Evolutionary conservation across 2,797 vertebrate species (phyloP), one percentile per base, ranked within the genome.

Genomic region (Lateolabrax maculatus): DNA sequence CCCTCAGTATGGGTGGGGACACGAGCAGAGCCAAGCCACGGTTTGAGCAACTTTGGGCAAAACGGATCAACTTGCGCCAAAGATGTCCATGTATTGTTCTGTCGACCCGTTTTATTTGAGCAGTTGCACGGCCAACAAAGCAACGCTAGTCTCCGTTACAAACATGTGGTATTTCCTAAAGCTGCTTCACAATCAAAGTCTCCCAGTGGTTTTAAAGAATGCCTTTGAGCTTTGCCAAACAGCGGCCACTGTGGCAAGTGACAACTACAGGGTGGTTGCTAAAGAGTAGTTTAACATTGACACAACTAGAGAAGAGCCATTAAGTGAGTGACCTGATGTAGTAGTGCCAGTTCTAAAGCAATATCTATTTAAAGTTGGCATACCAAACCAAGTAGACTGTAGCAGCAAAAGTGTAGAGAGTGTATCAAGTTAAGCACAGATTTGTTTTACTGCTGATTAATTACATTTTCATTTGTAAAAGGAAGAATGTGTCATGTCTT

Each of bases 161-260:
- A 34, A 63, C n/a, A 52, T 3, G 43, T 1, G 9, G 4, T 2
- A 3, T 61, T 71, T 57, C 31, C 39, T 61, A 34, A 37, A 69
- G 29, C 39, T n/a, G 34, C 27, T 58, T 61, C 29, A 55, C 29
- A 56, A 16, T 51, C n/a, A 48, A 53, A 8, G 8, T 37, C 19
- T 41, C 10, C 60, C 16, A 25, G 31, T n/a, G 10, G 10, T 23
- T n/a, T n/a, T n/a, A n/a, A n/a, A n/a, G n/a, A n/a, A n/a, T n/a
- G n/a, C n/a, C n/a, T n/a, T n/a, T n/a, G n/a, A n/a, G n/a, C n/a
- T 74, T 48, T 36, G 60, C 16, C 34, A 9, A 62, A 52, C 46
- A 61, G 11, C 5, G 3, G 18, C 11, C 61, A 46, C 7, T 9
- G 6, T 39, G 56, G 61, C 31, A 21, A 36, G 16, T 31, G 36